Evolutionary conservation across 2,113 vertebrate genomes (phyloP).

Genomic region (Xiphias gladius): DNA sequence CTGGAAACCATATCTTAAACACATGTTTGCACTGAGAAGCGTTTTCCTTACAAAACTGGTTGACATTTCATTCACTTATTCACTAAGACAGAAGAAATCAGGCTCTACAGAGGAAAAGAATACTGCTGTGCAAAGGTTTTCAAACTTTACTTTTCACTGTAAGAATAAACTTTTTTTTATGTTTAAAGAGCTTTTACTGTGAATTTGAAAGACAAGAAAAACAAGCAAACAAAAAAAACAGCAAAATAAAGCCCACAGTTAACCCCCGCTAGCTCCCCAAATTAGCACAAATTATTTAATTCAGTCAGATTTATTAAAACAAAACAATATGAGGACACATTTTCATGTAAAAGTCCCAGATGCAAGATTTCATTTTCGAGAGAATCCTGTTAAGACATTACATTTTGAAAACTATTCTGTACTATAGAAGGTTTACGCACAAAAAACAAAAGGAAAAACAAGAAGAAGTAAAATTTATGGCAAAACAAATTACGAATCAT

Average conservation of each 20-base stretch:
- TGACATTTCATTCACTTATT: slow-evolving; percentile 36
- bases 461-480: background rate
- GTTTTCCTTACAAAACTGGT: slow-evolving; percentile 51
- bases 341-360: background rate
- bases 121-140: background rate
- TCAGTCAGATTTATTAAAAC: background rate
- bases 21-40: slow-evolving; percentile 59
- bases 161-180: background rate
- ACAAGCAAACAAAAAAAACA: background rate
- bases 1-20: slow-evolving; percentile 61
- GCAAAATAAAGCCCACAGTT: background rate
- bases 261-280: background rate
- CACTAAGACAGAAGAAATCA: background rate
- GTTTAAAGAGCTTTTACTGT: background rate
- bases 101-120: background rate
- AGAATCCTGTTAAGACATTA: background rate
- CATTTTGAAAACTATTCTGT: background rate
- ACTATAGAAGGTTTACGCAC: background rate
- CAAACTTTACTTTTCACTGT: background rate
- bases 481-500: no score
- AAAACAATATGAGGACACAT: background rate
- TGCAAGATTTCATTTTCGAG: background rate
- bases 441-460: background rate
- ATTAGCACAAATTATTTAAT: background rate
- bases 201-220: background rate